phyloP scores from a whole-genome alignment of 53 echinoderm and acorn worm species.

The Luidia sarsii region DNA sequence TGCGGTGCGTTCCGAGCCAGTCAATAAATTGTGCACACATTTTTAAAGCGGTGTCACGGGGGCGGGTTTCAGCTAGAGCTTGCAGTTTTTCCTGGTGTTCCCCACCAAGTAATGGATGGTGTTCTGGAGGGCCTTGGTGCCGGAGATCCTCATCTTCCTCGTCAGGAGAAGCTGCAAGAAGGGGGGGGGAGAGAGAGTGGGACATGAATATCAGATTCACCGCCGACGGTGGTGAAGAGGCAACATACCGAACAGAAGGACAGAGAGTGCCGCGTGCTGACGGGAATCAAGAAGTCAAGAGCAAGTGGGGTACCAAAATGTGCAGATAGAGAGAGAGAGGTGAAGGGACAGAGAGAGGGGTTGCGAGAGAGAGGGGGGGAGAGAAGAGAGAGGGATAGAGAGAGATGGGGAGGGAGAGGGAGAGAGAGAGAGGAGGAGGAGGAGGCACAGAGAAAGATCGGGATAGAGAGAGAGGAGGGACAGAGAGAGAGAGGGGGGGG shows the following conservation, averaged over 20 bases:
- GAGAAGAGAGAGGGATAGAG: too few relatives aligned
- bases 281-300: background rate
- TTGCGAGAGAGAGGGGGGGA: too few relatives aligned
- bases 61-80: background rate
- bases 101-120: background rate
- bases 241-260: background rate
- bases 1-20: too few relatives aligned
- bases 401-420: too few relatives aligned
- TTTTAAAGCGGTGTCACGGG: background rate
- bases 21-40: too few relatives aligned
- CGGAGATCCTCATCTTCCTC: background rate
- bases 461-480: too few relatives aligned
- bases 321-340: background rate
- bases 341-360: background rate
- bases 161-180: conserved; percentile 18
- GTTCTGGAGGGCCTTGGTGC: conserved; percentile 16
- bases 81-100: conserved; percentile 10
- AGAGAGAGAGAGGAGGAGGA: too few relatives aligned
- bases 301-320: background rate
- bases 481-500: too few relatives aligned
- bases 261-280: background rate
- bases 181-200: background rate
- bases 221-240: background rate
- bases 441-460: too few relatives aligned
- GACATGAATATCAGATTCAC: background rate